Conservation (phyloP, 2,797 vertebrate genomes). For the Galagoides demidoff region DNA sequence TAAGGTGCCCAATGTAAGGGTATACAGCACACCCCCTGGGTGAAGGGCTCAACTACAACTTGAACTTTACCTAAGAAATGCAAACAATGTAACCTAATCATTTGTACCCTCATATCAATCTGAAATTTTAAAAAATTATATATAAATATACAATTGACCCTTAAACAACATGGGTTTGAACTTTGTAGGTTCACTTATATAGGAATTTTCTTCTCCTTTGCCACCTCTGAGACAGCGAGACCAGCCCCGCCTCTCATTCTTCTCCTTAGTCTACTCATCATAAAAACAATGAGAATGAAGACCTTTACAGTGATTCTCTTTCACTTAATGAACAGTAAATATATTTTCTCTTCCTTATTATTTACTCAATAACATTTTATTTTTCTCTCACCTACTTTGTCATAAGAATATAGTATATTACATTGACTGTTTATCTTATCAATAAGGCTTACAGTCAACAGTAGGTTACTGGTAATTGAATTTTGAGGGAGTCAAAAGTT, state of each 20-base stretch:
- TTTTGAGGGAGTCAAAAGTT: neutral
- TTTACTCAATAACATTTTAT: neutral
- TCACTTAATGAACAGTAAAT: neutral
- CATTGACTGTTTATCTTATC: neutral
- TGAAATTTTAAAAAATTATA: no score
- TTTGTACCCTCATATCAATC: no score
- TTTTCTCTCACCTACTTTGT: neutral
- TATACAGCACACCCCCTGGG: no score
- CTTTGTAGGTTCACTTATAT: neutral
- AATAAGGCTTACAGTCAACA: neutral
- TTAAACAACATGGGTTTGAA: neutral
- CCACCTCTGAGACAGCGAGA: neutral
- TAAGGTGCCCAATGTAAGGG: no score
- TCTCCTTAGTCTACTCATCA: neutral
- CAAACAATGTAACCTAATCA: no score
- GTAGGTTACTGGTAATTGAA: neutral
- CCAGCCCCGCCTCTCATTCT: neutral
- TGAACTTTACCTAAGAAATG: no score
- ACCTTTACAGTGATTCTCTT: neutral
- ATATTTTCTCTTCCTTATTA: neutral
- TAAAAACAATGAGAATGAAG: neutral
- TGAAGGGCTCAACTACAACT: no score
- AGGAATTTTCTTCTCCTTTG: neutral
- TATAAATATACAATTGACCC: neutral
- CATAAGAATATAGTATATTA: neutral